Evolutionary conservation across 1,140 invertebrate genomes (phyloP), one percentile per base, ranked within the genome.

Genomic region (honey bee (Apis mellifera)): DNA sequence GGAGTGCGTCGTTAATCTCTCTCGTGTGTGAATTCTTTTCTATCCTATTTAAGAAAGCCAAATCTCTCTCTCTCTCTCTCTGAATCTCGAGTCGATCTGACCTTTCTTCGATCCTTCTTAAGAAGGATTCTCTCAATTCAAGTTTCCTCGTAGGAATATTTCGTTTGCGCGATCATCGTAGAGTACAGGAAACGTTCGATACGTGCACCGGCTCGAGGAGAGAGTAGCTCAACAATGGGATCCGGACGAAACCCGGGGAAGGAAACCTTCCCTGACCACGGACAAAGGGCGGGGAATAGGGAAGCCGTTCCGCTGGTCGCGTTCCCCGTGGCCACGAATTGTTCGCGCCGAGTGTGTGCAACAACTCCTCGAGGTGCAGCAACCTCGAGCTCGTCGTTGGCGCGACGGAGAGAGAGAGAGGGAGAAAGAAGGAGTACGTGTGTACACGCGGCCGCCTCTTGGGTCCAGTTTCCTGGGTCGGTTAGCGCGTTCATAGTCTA

Each of bases 351-450:
- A 80, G 78, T 73, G 79, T 81, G 71, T 54, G 74, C 74, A 83
- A 87, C 84, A 90, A 87, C 82, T 32, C 32, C 32, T 32, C 85
- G 84, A 87, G 90, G 89, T 90, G 89, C 90, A 89, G 84, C 90
- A 91, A 91, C 88, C 90, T 91, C 89, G 84, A 68, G 65, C 84
- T 84, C n/a, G n/a, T n/a, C 83, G 80, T 70, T 70, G 50, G 65
- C 48, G 83, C 32, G 26, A 68, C 17, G 65, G 78, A 72, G 84
- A 62, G 68, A 68, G 32, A 7, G 5, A 42, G 32, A 42, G 32
- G 7, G 32, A 42, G 32, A 42, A 5, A 70, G 66, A 78, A 86
- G 1, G 80, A 57, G 32, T 78, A 62, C 26, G 62, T 42, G n/a
- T n/a, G n/a, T n/a, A n/a, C n/a, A 42, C 32, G 32, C 32, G 4